These are phyloP conservation scores for Chitala chitala DNA, from an alignment of 2,113 vertebrate species.

Conservation along the genomic window DNA sequence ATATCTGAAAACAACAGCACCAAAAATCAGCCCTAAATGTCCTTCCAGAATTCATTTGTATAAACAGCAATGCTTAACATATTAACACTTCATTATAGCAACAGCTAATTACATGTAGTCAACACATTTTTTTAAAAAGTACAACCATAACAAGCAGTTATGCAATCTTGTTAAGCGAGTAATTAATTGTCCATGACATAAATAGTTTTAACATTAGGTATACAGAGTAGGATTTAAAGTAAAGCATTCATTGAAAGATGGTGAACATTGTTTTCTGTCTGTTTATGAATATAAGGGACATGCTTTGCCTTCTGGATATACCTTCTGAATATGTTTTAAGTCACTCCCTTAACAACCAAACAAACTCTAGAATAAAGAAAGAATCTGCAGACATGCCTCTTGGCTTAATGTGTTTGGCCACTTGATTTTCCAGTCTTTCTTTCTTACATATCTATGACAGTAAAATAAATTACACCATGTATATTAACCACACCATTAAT, in stretches of 20 bases:
- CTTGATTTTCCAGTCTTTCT: slow-evolving; percentile 25
- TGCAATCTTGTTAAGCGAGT: no score
- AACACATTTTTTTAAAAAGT: neutral
- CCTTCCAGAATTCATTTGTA: neutral
- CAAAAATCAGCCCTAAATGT: no score
- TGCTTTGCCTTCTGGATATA: slow-evolving; percentile 14
- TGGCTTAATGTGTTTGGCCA: neutral
- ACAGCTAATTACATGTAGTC: slow-evolving; percentile 28
- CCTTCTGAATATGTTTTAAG: slow-evolving; percentile 10
- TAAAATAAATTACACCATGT: no score
- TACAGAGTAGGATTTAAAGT: no score
- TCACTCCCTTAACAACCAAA: slow-evolving; percentile 15
- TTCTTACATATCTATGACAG: neutral
- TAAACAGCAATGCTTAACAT: slow-evolving; percentile 35
- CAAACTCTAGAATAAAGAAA: slow-evolving; percentile 9
- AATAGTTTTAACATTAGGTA: no score
- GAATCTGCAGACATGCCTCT: neutral
- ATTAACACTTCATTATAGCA: slow-evolving; percentile 43
- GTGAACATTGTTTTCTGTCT: neutral
- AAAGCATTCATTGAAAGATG: no score
- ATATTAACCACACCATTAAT: no score
- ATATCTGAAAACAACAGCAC: no score
- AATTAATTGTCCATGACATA: no score
- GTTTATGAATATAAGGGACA: neutral
- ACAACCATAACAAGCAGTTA: no score